These are phyloP conservation scores for Gryon sp. DNA, from an alignment of 1,140 invertebrate genomes.

Conservation along the genomic window DNA sequence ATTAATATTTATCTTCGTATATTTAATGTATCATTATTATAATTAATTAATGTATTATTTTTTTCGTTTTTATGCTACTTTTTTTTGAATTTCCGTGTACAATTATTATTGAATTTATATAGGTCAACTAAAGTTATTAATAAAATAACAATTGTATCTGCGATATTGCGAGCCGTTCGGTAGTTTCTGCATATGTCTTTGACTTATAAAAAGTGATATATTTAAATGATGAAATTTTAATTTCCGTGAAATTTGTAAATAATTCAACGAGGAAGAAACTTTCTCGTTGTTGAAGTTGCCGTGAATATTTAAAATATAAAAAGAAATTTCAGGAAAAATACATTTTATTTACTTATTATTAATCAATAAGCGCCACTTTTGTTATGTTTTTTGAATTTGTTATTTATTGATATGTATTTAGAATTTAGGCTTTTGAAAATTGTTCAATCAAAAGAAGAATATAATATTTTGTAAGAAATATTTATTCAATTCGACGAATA, in stretches of 20 bases:
- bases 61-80: conserved; percentile 5
- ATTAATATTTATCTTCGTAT: conserved; percentile 37
- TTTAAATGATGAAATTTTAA: conserved; percentile 39
- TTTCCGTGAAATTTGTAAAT: conserved; percentile 54
- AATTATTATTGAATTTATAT: conserved; percentile 15
- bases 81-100: conserved; percentile 19
- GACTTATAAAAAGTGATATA: neutral
- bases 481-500: conserved; percentile 23
- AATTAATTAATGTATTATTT: conserved; percentile 35
- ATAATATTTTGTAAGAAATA: conserved; percentile 36
- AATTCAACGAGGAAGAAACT: conserved; percentile 4
- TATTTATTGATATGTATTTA: conserved; percentile 44
- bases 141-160: conserved; percentile 16
- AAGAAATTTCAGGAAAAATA: conserved; percentile 4
- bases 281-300: conserved; percentile 1
- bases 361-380: conserved; percentile 19
- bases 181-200: conserved; percentile 35
- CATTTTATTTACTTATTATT: too few species aligned
- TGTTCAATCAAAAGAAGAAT: conserved; percentile 15
- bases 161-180: conserved; percentile 30
- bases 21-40: conserved; percentile 38
- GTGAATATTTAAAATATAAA: neutral
- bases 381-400: conserved; percentile 34
- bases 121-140: conserved; percentile 17
- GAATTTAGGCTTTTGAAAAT: conserved; percentile 23